Evolutionary conservation across 2,113 vertebrate species (phyloP).

Genomic region (Hoplias malabaricus): DNA sequence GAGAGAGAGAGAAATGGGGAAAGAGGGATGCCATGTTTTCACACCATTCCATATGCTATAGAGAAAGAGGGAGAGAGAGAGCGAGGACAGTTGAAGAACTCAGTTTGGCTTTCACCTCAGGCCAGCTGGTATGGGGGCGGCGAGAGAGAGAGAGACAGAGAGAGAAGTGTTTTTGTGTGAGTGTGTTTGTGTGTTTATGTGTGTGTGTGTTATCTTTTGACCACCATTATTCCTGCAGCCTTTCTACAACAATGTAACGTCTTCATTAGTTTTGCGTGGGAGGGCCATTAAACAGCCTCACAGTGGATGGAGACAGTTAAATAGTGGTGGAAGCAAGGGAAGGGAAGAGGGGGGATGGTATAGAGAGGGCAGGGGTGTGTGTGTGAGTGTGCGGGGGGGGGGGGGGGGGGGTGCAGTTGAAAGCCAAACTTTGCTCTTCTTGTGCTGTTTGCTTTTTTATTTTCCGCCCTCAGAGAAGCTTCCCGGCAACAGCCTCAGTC

Average conservation of each 20-base stretch:
- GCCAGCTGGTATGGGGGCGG: constrained; percentile 74
- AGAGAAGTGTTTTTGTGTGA: constrained; percentile 42
- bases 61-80: constrained; percentile 8
- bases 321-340: constrained; percentile 10
- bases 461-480: constrained; percentile 52
- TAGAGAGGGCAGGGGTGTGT: constrained; percentile 55
- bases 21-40: constrained; percentile 41
- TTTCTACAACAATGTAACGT: constrained; percentile 67
- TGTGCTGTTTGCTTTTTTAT: constrained; percentile 61
- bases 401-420: constrained; percentile 58
- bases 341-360: background rate
- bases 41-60: constrained; percentile 53
- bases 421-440: constrained; percentile 73
- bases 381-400: constrained; percentile 4
- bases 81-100: constrained; percentile 59
- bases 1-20: background rate
- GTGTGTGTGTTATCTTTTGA: constrained; percentile 62
- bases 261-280: constrained; percentile 73
- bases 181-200: constrained; percentile 47
- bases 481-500: constrained; percentile 51
- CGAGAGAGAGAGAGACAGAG: constrained; percentile 50
- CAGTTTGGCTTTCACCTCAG: constrained; percentile 74
- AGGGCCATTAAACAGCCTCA: constrained; percentile 56
- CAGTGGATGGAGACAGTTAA: constrained; percentile 56
- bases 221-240: constrained; percentile 68